phyloP scores from a whole-genome alignment of 2,113 vertebrate species.

The Myotis lucifugus region DNA sequence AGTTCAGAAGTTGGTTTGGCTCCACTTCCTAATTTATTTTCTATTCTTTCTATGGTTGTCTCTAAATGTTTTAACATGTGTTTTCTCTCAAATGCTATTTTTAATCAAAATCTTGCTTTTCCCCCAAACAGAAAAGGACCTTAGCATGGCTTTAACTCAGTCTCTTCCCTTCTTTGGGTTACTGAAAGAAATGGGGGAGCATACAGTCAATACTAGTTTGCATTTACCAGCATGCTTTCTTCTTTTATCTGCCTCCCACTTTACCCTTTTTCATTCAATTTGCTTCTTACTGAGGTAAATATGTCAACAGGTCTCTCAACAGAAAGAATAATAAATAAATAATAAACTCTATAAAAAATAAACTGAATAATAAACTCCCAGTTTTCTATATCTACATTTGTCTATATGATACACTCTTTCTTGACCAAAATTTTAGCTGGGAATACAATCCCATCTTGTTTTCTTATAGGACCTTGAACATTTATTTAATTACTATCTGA shows the following conservation, averaged over 20 bases:
- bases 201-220: background rate
- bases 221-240: background rate
- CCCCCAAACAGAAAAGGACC: background rate
- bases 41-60: background rate
- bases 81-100: slow-evolving; percentile 40
- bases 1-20: background rate
- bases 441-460: background rate
- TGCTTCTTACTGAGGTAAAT: background rate
- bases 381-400: background rate
- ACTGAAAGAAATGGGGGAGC: accelerated
- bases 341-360: background rate
- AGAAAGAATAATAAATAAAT: slow-evolving; percentile 33
- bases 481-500: background rate
- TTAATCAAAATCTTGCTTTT: slow-evolving; percentile 19
- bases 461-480: background rate
- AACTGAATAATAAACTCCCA: background rate
- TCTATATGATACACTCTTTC: background rate
- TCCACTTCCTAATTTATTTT: slow-evolving; percentile 11
- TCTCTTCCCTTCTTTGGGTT: background rate
- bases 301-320: background rate
- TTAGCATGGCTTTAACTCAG: background rate
- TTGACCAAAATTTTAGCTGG: background rate
- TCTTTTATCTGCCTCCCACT: background rate
- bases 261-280: background rate
- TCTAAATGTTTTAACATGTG: background rate